phyloP scores from a whole-genome alignment of 92 coral and sea anemone genomes.

The Anthopleura xanthogrammica region DNA sequence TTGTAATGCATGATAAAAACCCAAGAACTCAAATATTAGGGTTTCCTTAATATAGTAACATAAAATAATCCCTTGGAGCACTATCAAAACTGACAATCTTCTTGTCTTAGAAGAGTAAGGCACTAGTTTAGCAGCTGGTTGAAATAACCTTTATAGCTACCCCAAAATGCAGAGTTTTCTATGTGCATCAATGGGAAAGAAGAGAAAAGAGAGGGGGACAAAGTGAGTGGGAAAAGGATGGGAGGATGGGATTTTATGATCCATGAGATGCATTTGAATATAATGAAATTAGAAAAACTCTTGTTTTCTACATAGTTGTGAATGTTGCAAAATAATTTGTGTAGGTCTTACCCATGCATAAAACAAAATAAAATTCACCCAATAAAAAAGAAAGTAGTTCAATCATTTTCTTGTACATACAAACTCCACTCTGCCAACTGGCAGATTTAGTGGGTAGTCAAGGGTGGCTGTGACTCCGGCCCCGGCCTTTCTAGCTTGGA shows the following conservation, averaged over 20 bases:
- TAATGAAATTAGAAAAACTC: constrained; percentile 3
- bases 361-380: not conserved
- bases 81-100: constrained; percentile 31
- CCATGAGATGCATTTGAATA: not conserved
- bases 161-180: not conserved
- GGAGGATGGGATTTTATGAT: constrained; percentile 12
- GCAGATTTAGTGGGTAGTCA: no score
- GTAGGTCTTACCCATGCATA: constrained; percentile 10
- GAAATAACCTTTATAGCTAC: not conserved
- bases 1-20: not conserved
- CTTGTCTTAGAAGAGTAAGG: constrained; percentile 32
- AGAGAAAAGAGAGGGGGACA: not conserved
- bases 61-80: not conserved
- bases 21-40: not conserved
- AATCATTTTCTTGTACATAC: not conserved
- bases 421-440: no score
- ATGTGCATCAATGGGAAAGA: not conserved
- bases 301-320: constrained; percentile 7
- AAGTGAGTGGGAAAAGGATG: constrained; percentile 3
- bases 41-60: not conserved
- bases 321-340: not conserved
- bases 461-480: no score
- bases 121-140: not conserved
- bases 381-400: not conserved
- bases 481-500: no score